These are phyloP conservation scores for Sepioteuthis lessoniana DNA, from an alignment of 2,888 invertebrate genomes.

Conservation along the genomic window DNA sequence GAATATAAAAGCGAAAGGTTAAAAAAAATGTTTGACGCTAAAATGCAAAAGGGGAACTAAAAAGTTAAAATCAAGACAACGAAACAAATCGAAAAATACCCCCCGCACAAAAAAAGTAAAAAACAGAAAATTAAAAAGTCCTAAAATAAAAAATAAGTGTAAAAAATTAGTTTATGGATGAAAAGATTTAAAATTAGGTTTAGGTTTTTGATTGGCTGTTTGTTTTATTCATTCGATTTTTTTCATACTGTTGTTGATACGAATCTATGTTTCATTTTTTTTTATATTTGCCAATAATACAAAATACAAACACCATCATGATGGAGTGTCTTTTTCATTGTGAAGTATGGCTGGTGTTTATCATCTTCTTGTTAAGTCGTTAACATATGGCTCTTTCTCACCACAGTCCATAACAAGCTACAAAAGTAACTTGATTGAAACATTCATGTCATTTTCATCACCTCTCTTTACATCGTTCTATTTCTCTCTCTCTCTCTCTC, in stretches of 20 bases:
- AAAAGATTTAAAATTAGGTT: slow-evolving; percentile 33
- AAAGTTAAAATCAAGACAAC: no score
- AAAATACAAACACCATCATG: not conserved
- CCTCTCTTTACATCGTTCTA: no score
- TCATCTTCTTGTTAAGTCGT: slow-evolving; percentile 33
- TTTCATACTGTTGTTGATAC: not conserved
- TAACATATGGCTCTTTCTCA: slow-evolving; percentile 17
- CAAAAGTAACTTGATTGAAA: not conserved
- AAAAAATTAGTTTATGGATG: not conserved
- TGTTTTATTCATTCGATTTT: not conserved
- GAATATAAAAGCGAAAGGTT: no score
- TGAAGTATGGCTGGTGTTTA: slow-evolving; percentile 4
- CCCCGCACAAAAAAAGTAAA: no score
- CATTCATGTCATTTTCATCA: not conserved
- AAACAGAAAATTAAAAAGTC: no score
- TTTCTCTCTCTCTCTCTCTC: no score
- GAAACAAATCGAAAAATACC: no score
- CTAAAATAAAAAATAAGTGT: not conserved
- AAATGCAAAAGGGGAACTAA: no score
- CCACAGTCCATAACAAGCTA: not conserved
- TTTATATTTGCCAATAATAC: not conserved
- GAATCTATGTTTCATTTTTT: not conserved
- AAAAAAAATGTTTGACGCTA: no score
- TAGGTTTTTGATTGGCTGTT: not conserved
- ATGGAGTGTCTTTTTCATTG: slow-evolving; percentile 33